Evolutionary conservation across 2,888 invertebrate genomes (phyloP), one percentile per base, ranked within the genome.

Genomic region (Ectropis crepuscularia): DNA sequence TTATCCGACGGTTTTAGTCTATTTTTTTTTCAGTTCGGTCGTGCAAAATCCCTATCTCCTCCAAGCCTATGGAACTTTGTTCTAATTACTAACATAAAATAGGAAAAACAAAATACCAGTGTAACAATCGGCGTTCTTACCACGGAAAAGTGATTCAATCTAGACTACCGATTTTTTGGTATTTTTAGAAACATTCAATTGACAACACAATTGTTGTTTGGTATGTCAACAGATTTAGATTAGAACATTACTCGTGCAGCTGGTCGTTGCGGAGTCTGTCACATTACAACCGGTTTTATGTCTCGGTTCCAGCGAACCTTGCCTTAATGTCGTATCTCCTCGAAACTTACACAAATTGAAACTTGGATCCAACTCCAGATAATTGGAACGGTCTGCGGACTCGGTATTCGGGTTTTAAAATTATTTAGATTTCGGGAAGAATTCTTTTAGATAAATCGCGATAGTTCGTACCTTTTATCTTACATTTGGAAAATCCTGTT

Each of bases 271-370:
- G 78, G 77, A 80, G 79, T 83, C 80, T 80, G 82, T 85, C 86
- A 83, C 86, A 86, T 88, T 87, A 86, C 83, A 81, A 77, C 75
- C 75, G 77, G 80, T 81, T 86, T 86, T 85, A 85, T 83, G 84
- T 77, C 63, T 57, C 75, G 71, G 75, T 69, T 63, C 69, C 75
- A 59, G 70, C 67, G 73, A 77, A 78, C 78, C 74, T 74, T 75
- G 70, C 71, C 78, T 77, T 77, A 75, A 79, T 76, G 69, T 71
- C 71, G 67, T 74, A 77, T 74, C 76, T 76, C 72, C 62, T 70
- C 63, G 71, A 77, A 83, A 82, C 81, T 84, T 82, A 76, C 73
- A 78, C 78, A 82, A 83, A 83, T 85, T 85, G 81, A 80, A 86
- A 82, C 77, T 78, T 73, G 76, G 72, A 74, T 75, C 72, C 67